These are phyloP conservation scores for Leucania comma DNA, from an alignment of 2,888 invertebrate genomes.

Conservation along the genomic window DNA sequence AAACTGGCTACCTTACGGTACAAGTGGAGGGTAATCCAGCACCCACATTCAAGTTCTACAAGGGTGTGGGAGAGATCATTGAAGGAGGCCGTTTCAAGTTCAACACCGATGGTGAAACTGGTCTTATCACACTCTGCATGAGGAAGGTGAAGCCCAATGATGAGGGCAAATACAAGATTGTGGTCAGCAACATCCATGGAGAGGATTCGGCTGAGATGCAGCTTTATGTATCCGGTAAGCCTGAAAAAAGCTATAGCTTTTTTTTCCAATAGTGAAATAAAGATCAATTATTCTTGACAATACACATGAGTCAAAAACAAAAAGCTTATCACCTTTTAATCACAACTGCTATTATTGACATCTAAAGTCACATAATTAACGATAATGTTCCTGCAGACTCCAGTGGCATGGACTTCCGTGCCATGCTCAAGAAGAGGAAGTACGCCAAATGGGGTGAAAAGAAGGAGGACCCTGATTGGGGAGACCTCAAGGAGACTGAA, in stretches of 20 bases:
- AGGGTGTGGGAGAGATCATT: constrained; percentile 97
- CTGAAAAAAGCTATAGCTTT: neutral
- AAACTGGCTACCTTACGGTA: constrained; percentile 97
- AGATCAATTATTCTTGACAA: neutral
- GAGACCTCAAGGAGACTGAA: constrained; percentile 97
- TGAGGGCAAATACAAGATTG: constrained; percentile 98
- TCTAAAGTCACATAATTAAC: neutral
- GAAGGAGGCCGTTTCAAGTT: constrained; percentile 99
- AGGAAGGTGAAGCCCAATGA: constrained; percentile 99
- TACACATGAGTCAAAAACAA: neutral
- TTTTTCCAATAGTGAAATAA: neutral
- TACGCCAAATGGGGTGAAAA: constrained; percentile 98
- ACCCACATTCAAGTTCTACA: constrained; percentile 98
- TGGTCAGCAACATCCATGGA: constrained; percentile 98
- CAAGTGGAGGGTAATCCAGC: constrained; percentile 98
- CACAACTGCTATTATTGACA: neutral
- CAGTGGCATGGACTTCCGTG: constrained; percentile 99
- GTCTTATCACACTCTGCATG: constrained; percentile 98
- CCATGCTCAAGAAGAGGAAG: constrained; percentile 98
- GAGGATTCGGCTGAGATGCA: constrained; percentile 99
- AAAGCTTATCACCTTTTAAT: neutral
- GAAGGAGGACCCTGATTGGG: constrained; percentile 98
- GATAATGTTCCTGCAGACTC: constrained; percentile 92
- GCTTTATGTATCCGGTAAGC: constrained; percentile 97
- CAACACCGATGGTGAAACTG: constrained; percentile 98